Percentiles rank a stretch among this genome's conserved stretches.
phyloP scores from a whole-genome alignment of 1,140 invertebrate species.

The Drosophila ogumai region DNA sequence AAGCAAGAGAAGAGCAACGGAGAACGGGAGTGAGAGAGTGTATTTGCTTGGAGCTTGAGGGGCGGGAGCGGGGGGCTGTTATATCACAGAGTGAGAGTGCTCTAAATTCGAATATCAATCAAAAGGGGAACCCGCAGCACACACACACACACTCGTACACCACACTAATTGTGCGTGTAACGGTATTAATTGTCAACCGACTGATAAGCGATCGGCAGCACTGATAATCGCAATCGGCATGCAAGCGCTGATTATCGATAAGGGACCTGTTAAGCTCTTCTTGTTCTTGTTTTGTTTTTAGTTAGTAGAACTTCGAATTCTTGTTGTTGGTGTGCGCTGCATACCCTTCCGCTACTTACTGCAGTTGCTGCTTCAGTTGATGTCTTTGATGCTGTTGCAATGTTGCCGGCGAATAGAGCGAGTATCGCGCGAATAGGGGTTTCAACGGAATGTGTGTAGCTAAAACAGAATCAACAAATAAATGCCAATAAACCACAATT shows the following conservation, averaged over 20 bases:
- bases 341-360: constrained; percentile 14
- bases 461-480: constrained; percentile 56
- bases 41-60: constrained; percentile 34
- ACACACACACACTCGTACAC: not conserved
- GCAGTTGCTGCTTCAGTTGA: constrained; percentile 43
- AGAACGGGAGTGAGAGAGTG: constrained; percentile 17
- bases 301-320: constrained; percentile 10
- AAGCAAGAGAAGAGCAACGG: not conserved
- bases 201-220: constrained; percentile 56
- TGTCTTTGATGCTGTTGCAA: constrained; percentile 27
- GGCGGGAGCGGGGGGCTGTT: constrained; percentile 29
- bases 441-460: constrained; percentile 66
- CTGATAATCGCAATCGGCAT: constrained; percentile 42
- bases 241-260: constrained; percentile 48
- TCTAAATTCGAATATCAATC: constrained; percentile 66
- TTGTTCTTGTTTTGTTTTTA: constrained; percentile 9
- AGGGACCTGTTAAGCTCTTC: constrained; percentile 16
- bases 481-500: constrained; percentile 34
- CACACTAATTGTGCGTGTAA: constrained; percentile 36
- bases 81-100: constrained; percentile 53
- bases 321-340: not conserved
- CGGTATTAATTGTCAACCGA: constrained; percentile 53
- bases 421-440: constrained; percentile 20
- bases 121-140: constrained; percentile 7
- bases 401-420: constrained; percentile 38